Conservation (phyloP, 2,113 vertebrate species). For the Orientallactaga bullata region DNA sequence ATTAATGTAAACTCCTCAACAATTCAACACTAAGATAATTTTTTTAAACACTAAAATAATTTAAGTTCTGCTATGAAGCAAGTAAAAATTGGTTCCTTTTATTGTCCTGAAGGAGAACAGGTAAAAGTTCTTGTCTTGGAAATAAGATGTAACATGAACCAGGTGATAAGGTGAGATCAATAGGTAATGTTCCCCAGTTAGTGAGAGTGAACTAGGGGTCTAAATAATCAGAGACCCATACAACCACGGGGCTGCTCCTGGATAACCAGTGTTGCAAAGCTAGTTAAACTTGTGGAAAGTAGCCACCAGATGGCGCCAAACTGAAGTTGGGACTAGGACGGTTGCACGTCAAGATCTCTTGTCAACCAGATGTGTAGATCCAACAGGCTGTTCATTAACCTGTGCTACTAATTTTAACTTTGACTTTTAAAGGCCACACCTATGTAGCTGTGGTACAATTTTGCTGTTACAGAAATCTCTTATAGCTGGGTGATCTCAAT, state of each 20-base stretch:
- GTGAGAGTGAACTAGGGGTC: neutral
- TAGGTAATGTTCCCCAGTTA: neutral
- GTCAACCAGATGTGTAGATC: neutral
- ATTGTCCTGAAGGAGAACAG: neutral
- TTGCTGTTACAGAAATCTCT: neutral
- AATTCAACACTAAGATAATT: neutral
- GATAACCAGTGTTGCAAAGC: neutral
- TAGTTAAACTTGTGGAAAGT: neutral
- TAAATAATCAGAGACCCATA: neutral
- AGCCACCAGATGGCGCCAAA: conserved; percentile 51
- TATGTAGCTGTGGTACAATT: neutral
- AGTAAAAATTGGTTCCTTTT: too few species aligned
- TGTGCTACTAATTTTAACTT: neutral
- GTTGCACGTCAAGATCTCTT: neutral
- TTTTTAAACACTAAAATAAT: too few species aligned
- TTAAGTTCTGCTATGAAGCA: neutral
- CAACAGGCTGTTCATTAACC: neutral
- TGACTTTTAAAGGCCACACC: neutral
- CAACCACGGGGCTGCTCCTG: neutral
- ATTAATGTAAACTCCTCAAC: neutral
- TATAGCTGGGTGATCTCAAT: neutral
- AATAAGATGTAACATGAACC: neutral
- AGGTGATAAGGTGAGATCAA: neutral
- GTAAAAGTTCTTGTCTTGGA: neutral
- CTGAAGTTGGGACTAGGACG: neutral